phyloP scores from a whole-genome alignment of 2,113 vertebrate species.

The Lagopus leucura region DNA sequence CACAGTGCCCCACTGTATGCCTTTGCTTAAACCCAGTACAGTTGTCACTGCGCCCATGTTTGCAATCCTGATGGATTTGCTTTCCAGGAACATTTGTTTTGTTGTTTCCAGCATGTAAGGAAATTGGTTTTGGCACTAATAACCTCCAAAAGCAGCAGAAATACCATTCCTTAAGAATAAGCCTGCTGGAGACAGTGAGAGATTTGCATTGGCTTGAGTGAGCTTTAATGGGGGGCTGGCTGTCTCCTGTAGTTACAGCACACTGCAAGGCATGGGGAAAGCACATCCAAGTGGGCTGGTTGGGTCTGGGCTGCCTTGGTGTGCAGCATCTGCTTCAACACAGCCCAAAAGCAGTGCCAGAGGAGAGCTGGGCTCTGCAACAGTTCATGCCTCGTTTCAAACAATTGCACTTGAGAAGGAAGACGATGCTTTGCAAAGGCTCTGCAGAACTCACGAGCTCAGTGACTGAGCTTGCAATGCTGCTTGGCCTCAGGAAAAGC shows the following conservation, averaged over 20 bases:
- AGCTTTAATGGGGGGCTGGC: background rate
- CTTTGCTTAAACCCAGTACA: background rate
- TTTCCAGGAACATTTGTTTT: background rate
- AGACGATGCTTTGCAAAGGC: background rate
- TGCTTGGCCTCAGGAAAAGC: background rate
- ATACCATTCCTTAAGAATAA: background rate
- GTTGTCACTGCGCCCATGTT: fast-evolving
- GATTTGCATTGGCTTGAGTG: background rate
- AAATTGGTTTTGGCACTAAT: background rate
- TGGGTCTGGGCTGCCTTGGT: background rate
- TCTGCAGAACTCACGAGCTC: background rate
- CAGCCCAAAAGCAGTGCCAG: background rate
- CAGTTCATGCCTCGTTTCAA: background rate
- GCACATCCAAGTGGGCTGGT: background rate
- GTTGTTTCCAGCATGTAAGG: background rate
- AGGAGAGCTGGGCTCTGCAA: background rate
- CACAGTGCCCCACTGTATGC: too few species aligned
- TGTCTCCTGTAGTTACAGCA: background rate
- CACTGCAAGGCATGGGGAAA: background rate
- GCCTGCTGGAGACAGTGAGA: background rate
- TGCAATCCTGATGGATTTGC: background rate
- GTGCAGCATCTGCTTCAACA: background rate
- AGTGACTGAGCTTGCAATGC: background rate
- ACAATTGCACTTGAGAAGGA: background rate
- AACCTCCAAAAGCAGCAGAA: background rate